Evolutionary conservation across 2,113 vertebrate genomes (phyloP).

Genomic region (Notechis scutatus): DNA sequence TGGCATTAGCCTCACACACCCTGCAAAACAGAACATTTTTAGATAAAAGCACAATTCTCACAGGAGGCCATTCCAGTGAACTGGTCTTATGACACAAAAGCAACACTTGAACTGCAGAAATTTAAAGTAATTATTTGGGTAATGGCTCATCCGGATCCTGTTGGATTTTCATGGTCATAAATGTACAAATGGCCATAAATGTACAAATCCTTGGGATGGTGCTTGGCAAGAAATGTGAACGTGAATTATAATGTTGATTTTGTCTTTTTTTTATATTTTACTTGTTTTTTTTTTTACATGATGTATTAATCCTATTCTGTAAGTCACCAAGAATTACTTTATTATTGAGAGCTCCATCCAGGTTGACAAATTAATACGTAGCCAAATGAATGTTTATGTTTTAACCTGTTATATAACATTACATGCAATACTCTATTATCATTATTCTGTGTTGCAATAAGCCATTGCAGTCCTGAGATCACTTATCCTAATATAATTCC

Average conservation of each 20-base stretch:
- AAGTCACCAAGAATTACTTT: neutral
- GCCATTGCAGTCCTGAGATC: neutral
- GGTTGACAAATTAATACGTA: neutral
- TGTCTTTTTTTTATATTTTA: neutral
- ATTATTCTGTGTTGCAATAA: neutral
- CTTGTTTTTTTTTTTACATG: neutral
- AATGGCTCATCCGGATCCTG: neutral
- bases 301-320: neutral
- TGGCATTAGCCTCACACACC: neutral
- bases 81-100: neutral
- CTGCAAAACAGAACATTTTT: neutral
- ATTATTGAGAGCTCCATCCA: neutral
- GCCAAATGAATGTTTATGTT: neutral
- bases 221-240: neutral
- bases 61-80: neutral
- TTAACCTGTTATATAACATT: slow-evolving; percentile 14
- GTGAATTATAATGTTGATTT: neutral
- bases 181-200: neutral
- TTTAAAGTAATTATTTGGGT: neutral
- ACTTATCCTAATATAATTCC: neutral
- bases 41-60: neutral
- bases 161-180: neutral
- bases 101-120: neutral
- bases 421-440: neutral
- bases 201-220: neutral